These are phyloP conservation scores for Urophycis tenuis DNA, from an alignment of 2,797 vertebrate species.

Conservation along the genomic window DNA sequence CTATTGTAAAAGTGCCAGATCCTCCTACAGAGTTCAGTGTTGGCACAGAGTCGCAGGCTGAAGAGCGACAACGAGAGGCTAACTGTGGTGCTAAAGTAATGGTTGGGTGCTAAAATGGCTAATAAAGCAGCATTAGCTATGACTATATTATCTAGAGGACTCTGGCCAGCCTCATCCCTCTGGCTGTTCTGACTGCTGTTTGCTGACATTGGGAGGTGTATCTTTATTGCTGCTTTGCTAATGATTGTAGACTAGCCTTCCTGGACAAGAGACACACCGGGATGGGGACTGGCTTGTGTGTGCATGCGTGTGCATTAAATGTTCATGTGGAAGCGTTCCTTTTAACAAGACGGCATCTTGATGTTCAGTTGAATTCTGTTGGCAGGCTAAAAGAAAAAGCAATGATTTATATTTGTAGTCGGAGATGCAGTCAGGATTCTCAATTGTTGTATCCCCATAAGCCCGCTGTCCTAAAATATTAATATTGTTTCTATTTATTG, in stretches of 20 bases:
- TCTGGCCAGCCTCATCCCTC: constrained; percentile 51
- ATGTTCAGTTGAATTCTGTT: constrained; percentile 21
- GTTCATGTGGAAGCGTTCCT: constrained; percentile 38
- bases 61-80: constrained; percentile 58
- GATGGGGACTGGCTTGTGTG: background rate
- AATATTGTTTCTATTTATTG: constrained; percentile 39
- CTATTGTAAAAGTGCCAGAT: constrained; percentile 68
- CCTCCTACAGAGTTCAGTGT: constrained; percentile 61
- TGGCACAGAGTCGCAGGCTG: constrained; percentile 54
- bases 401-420: constrained; percentile 40
- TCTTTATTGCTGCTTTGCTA: constrained; percentile 67
- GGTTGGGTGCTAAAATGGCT: constrained; percentile 67
- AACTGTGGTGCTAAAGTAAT: constrained; percentile 66
- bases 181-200: constrained; percentile 57
- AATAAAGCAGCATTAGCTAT: constrained; percentile 56
- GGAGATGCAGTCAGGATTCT: constrained; percentile 52
- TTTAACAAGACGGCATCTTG: constrained; percentile 13
- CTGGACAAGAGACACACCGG: constrained; percentile 37
- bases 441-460: constrained; percentile 55
- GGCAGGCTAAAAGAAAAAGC: constrained; percentile 37
- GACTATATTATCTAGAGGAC: constrained; percentile 51
- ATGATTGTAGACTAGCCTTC: constrained; percentile 76
- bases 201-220: constrained; percentile 58
- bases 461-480: constrained; percentile 48
- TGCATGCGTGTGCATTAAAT: background rate